phyloP scores from a whole-genome alignment of 2,797 vertebrate genomes.

The Cirrhinus mrigala region DNA sequence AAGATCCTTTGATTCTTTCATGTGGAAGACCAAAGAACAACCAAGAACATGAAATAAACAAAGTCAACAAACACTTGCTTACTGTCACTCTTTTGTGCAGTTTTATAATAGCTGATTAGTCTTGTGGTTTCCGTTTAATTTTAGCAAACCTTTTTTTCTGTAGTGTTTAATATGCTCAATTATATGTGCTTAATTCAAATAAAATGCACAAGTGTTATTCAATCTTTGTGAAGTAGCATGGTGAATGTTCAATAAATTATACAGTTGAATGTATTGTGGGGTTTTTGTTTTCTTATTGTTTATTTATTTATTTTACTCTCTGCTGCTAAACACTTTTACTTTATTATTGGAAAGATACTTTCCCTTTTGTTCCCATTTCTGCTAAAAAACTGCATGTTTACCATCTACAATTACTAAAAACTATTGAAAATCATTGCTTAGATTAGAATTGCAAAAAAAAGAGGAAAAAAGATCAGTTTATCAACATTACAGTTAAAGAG shows the following conservation, averaged over 20 bases:
- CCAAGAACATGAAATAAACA: conserved; percentile 13
- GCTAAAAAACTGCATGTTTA: not conserved
- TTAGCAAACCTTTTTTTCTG: not conserved
- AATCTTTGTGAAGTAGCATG: not conserved
- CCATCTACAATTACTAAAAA: not conserved
- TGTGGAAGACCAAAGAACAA: conserved; percentile 34
- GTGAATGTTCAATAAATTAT: not conserved
- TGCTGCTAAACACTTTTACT: not conserved
- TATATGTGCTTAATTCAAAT: not conserved
- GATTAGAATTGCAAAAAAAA: not conserved
- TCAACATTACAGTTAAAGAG: not conserved
- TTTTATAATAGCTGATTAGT: conserved; percentile 13
- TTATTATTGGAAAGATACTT: not conserved
- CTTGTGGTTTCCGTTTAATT: conserved; percentile 4
- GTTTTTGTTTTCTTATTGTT: not conserved
- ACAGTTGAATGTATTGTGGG: not conserved
- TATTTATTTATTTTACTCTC: not conserved
- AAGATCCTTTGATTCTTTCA: conserved; percentile 30
- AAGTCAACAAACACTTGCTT: conserved; percentile 21
- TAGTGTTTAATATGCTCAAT: not conserved
- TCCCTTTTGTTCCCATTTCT: not conserved
- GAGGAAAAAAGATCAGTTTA: not conserved
- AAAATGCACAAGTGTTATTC: not conserved
- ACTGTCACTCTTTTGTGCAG: conserved; percentile 18
- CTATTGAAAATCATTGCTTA: not conserved